These are phyloP conservation scores for Microctenopoma steveboyesi DNA, from an alignment of 2,797 vertebrate species.

Conservation along the genomic window DNA sequence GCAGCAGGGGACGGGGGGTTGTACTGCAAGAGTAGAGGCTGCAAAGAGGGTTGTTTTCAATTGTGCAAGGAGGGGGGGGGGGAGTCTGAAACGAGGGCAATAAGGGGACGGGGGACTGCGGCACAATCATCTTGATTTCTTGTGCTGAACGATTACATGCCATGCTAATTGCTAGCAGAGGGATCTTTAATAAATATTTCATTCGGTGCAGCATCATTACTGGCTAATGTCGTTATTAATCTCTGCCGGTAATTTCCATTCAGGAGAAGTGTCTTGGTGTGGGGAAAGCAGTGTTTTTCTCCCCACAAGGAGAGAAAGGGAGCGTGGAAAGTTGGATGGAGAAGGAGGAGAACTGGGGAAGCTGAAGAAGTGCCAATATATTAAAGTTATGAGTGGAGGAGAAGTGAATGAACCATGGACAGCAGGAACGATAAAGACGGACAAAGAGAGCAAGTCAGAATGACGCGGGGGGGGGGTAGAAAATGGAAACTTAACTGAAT, in stretches of 20 bases:
- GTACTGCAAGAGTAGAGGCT: slow-evolving; percentile 22
- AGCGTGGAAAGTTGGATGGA: slow-evolving; percentile 30
- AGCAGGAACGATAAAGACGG: slow-evolving; percentile 19
- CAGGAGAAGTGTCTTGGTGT: slow-evolving; percentile 79
- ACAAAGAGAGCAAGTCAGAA: slow-evolving; percentile 8
- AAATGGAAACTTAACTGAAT: slow-evolving; percentile 25
- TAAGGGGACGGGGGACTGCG: slow-evolving; percentile 71
- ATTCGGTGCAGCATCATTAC: slow-evolving; percentile 87
- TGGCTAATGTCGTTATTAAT: slow-evolving; percentile 88
- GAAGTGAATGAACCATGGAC: slow-evolving; percentile 34
- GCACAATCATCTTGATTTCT: slow-evolving; percentile 86
- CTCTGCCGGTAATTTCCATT: slow-evolving; percentile 85
- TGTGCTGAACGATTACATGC: slow-evolving; percentile 85
- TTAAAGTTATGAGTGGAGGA: slow-evolving; percentile 55
- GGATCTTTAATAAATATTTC: slow-evolving; percentile 91
- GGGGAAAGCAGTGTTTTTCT: slow-evolving; percentile 60
- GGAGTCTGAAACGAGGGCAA: slow-evolving; percentile 52
- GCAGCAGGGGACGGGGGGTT: slow-evolving; percentile 23
- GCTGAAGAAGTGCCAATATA: slow-evolving; percentile 50
- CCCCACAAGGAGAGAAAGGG: slow-evolving; percentile 45
- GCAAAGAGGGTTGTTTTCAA: slow-evolving; percentile 56
- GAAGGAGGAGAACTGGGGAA: slow-evolving; percentile 35
- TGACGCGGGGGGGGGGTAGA: background rate
- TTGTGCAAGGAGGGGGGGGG: slow-evolving; percentile 25
- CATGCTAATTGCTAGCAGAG: slow-evolving; percentile 89